Evolutionary conservation across 2,113 vertebrate genomes (phyloP), one percentile per base, ranked within the genome.

Genomic region (Rousettus leschenaultii): DNA sequence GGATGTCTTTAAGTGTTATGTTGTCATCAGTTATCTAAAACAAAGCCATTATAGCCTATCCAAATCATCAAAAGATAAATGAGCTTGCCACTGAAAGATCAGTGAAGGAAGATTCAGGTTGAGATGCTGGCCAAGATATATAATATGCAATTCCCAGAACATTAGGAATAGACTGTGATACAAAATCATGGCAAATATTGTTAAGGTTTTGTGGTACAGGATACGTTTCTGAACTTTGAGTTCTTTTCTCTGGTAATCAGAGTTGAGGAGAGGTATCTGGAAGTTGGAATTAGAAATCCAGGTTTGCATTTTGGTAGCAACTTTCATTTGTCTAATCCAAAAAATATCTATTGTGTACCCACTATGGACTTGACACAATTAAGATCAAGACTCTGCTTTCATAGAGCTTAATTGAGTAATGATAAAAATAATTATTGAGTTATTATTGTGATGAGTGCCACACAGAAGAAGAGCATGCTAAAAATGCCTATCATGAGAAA

Each of bases 21-120:
- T 59, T 85, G 35, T 94, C 85, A 95, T 96, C 74, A 92, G 2
- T 96, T 98, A 97, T 57, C 15, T 30, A 94, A 91, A 94, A 73
- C 40, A 94, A 84, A 85, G n/a, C 65, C 66, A 63, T 87, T 87
- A 24, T 15, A 66, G 10, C 53, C 84, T 74, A 85, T 84, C 24
- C 33, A 92, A 95, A 94, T 95, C 78, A 95, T 59, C 8, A 30
- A 89, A 94, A 96, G 89, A 97, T 95, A n/a, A 51, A 97, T 91
- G 90, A 92, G 38, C 28, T 95, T 93, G 38, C 53, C 59, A 87
- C 35, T 35, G 14, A 86, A 87, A 91, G 87, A 94, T 92, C 16
- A 97, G 55, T 13, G 28, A 85, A 88, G 75, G 19, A 51, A 74
- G n/a, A 21, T 91, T 16, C 18, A 28, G 5, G 5, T 77, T 84